Conservation (phyloP, 2,113 vertebrate species). For the Tylochromis polylepis region DNA sequence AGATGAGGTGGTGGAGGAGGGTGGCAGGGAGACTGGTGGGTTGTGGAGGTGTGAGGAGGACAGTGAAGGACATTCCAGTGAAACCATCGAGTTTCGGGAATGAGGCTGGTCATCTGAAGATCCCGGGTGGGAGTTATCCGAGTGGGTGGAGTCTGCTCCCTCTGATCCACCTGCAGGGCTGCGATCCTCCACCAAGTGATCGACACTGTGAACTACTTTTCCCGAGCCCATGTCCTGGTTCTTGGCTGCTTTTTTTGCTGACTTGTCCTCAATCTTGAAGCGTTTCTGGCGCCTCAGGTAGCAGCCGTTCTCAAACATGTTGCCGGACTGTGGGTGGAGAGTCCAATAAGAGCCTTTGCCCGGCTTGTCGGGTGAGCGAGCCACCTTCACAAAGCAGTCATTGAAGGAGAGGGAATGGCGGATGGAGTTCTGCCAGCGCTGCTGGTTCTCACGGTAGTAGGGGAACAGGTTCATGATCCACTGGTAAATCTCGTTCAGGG, state of each 20-base stretch:
- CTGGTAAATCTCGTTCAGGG: conserved; percentile 90
- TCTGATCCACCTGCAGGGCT: conserved; percentile 73
- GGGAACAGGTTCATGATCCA: conserved; percentile 97
- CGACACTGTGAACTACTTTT: conserved; percentile 60
- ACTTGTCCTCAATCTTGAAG: conserved; percentile 87
- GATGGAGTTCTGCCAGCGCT: conserved; percentile 92
- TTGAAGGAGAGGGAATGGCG: conserved; percentile 92
- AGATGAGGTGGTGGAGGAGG: conserved; percentile 61
- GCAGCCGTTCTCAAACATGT: conserved; percentile 93
- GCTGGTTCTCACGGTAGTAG: conserved; percentile 89
- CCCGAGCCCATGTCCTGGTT: conserved; percentile 58
- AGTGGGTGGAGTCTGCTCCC: conserved; percentile 75
- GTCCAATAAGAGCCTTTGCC: conserved; percentile 92
- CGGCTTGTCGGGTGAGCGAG: conserved; percentile 85
- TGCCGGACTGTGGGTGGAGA: conserved; percentile 86
- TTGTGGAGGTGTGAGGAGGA: conserved; percentile 63
- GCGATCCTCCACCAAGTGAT: conserved; percentile 61
- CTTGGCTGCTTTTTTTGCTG: conserved; percentile 56
- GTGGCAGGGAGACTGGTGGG: conserved; percentile 53
- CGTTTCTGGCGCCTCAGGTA: conserved; percentile 88
- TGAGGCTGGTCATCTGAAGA: conserved; percentile 75
- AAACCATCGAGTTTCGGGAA: conserved; percentile 53
- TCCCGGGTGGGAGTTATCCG: conserved; percentile 75
- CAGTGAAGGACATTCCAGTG: conserved; percentile 67
- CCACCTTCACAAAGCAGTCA: conserved; percentile 90